Base-by-base conservation (phyloP, 2,113 vertebrate species). In the Sebastes schlegelii region DNA sequence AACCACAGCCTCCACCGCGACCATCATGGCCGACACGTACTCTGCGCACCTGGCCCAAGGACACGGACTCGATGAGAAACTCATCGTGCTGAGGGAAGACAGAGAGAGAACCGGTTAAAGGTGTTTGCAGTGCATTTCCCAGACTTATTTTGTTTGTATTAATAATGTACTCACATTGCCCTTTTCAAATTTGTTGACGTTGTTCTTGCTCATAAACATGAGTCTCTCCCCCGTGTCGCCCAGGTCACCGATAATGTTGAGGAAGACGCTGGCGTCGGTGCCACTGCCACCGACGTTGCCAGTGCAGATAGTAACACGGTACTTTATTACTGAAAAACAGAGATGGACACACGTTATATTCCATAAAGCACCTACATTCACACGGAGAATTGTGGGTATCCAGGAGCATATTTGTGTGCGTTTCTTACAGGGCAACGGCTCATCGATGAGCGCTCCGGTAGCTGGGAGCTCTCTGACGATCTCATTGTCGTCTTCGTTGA, bases 401-500 rank as follows among this genome's bases (percentile, higher is more conserved):
- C 6, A 23, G 1, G 52, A 34, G 43, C 3, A 40, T 16, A 48
- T 42, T 5, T 23, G 1, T n/a, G 6, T 46, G 8, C 19, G 8
- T 77, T 34, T 73, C 95, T 95, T 92, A 98, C 97, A 87, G 85
- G 95, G 95, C 91, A 97, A 96, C 4, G 97, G 96, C 74, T 97
- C 96, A n/a, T 93, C 88, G 34, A 97, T 95, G 0, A 95, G 68
- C 0, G 92, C 91, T 26, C 98, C 97, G 21, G 96, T 96, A 0
- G 98, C 98, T 0, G 97, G 94, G 78, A 99, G 95, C 69, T 99
- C 98, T 91, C 98, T 90, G 82, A 97, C 92, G 0, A 98, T 99
- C 92, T 99, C 98, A 11, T 97, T 97, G 93, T 99, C 98, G 0
- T 99, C 98, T 79, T 99, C 98, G 1, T 98, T 99, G 90, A 97